A percentile compares a stretch with the other conserved stretches of the same genome.
Evolutionary conservation across 2,888 invertebrate genomes (phyloP).

Genomic region (Agrochola litura): DNA sequence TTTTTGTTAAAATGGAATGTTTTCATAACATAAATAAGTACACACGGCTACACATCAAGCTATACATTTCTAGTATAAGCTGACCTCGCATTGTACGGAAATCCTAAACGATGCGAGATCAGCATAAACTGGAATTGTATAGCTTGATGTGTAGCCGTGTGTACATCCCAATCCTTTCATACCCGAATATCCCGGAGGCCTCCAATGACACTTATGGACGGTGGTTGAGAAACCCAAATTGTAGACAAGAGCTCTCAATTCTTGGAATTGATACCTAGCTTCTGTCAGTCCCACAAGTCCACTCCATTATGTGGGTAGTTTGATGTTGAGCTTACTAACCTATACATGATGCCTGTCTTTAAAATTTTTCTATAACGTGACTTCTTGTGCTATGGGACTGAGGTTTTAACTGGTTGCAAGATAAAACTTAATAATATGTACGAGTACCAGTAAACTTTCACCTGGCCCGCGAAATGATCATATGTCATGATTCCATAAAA

Average conservation of each 20-base stretch:
- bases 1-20: background rate
- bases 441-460: background rate
- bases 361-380: background rate
- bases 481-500: no score
- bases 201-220: conserved; percentile 11
- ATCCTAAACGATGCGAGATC: no score
- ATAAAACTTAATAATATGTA: background rate
- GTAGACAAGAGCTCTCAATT: conserved; percentile 24
- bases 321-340: background rate
- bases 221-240: conserved; percentile 45
- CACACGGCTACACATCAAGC: no score
- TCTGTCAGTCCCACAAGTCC: background rate
- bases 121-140: no score
- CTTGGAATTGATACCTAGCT: conserved; percentile 25
- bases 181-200: background rate
- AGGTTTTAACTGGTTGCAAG: background rate
- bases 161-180: no score
- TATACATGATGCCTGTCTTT: background rate
- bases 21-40: background rate
- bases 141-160: no score
- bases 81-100: no score
- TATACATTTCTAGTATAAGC: no score
- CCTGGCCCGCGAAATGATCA: background rate
- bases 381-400: background rate
- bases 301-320: conserved; percentile 6